Base-by-base conservation (phyloP, 2,113 vertebrate genomes). In the Dipodomys merriami region DNA sequence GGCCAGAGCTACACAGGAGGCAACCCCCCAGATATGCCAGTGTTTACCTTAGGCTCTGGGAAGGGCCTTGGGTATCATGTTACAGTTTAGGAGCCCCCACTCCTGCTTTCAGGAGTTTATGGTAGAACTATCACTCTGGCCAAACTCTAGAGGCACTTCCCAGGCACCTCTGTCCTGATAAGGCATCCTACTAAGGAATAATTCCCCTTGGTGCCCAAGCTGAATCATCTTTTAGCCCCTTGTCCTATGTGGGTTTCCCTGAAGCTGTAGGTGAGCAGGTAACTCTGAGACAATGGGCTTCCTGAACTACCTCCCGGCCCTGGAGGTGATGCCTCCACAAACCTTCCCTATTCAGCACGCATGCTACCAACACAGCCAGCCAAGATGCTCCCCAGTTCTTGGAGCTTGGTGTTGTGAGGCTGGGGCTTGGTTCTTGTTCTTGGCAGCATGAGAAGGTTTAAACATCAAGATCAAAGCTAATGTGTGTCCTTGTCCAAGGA, bases 311-410 rank as follows among this genome's bases (percentile, higher is more conserved):
- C n/a, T 39, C 30, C 33, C 13, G 29, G n/a, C 35, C 39, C 33
- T 25, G 4, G 64, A 49, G 53, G 29, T 30, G 64, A 7, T 20
- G 60, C 7, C 62, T n/a, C 60, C 23, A 35, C 11, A 73, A 7
- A 77, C 20, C 19, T 15, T 68, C 80, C 65, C 8, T 19, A 18
- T 71, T 73, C 33, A 30, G 25, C 19, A 23, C 49, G 27, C 23
- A 0, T 23, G 4, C 22, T 68, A 35, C 23, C 2, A 23, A 49
- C 15, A 16, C 2, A 1, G 7, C 29, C 22, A 1, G 13, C 35
- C 65, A 73, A 64, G 18, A 74, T 39, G 25, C 2, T 8, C 53
- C 67, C 49, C 69, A 29, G n/a, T 49, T 67, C 39, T 35, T 39
- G 69, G 78, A 65, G 13, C 49, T 49, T 49, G 49, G 49, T 5